Conservation (phyloP, 1,140 invertebrate species). For the Nilaparvata lugens region DNA sequence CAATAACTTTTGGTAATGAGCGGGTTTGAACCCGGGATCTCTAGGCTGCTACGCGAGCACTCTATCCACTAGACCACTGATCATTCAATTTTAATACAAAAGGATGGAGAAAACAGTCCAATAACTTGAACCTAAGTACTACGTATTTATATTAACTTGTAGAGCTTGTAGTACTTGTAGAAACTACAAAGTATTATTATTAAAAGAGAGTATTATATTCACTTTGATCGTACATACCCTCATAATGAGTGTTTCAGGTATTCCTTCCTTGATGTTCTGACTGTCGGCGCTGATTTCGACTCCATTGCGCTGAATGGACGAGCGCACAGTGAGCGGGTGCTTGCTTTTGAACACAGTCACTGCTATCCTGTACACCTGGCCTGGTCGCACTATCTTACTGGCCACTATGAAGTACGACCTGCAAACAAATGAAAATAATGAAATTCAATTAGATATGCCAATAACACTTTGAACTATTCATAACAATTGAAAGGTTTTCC, state of each 20-base stretch:
- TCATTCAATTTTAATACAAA: no score
- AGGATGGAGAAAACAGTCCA: no score
- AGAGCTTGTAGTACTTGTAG: no score
- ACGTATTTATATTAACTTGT: no score
- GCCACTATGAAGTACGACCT: slow-evolving; percentile 84
- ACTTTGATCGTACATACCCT: slow-evolving; percentile 50
- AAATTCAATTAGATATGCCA: slow-evolving; percentile 6
- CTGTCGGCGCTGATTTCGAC: slow-evolving; percentile 73
- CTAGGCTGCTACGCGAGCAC: no score
- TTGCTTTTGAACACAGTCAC: slow-evolving; percentile 65
- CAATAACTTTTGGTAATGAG: no score
- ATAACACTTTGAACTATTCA: background rate
- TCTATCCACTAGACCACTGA: no score
- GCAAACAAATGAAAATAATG: slow-evolving; percentile 23
- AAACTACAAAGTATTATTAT: no score
- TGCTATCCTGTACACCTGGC: slow-evolving; percentile 73
- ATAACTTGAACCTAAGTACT: no score
- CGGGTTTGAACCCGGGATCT: no score
- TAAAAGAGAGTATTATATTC: no score
- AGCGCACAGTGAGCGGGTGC: slow-evolving; percentile 64
- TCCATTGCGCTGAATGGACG: slow-evolving; percentile 76
- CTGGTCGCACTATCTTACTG: slow-evolving; percentile 73
- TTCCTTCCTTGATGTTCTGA: slow-evolving; percentile 64
- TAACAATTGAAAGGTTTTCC: background rate
- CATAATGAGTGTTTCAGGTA: slow-evolving; percentile 75